Percentiles rank a stretch among this genome's conserved stretches.
Evolutionary conservation across 2,113 vertebrate species (phyloP).

Genomic region (Ictalurus punctatus): DNA sequence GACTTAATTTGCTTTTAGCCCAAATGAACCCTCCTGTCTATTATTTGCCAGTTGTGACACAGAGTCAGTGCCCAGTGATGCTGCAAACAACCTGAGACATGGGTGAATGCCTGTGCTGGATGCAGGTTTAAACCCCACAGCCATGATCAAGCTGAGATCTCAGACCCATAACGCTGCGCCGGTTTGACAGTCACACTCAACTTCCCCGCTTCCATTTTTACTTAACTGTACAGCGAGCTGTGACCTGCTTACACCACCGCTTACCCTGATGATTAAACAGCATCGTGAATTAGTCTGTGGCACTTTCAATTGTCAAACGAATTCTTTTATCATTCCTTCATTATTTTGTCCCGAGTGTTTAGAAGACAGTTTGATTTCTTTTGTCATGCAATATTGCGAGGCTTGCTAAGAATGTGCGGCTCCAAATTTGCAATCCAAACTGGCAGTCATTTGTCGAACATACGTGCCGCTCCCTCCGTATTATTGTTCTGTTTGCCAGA

Average conservation of each 20-base stretch:
- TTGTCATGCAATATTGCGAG: not conserved
- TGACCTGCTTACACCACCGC: not conserved
- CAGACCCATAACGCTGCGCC: conserved; percentile 24
- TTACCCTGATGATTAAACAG: not conserved
- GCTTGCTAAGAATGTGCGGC: not conserved
- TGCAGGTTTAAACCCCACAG: conserved; percentile 47
- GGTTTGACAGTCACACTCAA: conserved; percentile 34
- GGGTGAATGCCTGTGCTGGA: conserved; percentile 33
- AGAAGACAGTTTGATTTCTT: not conserved
- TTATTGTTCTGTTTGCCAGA: conserved; percentile 36
- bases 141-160: conserved; percentile 54
- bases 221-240: conserved; percentile 29
- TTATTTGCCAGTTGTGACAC: not conserved
- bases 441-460: conserved; percentile 39
- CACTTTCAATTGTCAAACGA: not conserved
- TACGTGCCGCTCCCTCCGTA: conserved; percentile 28
- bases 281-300: not conserved
- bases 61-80: conserved; percentile 1
- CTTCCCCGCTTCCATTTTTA: conserved; percentile 16
- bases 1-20: not conserved
- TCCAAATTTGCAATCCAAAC: conserved; percentile 32
- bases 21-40: not conserved
- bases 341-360: not conserved
- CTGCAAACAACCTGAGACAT: conserved; percentile 26
- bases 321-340: not conserved